Evolutionary conservation across 2,888 invertebrate genomes (phyloP), one percentile per base, ranked within the genome.

Genomic region (Julus scandinavius): DNA sequence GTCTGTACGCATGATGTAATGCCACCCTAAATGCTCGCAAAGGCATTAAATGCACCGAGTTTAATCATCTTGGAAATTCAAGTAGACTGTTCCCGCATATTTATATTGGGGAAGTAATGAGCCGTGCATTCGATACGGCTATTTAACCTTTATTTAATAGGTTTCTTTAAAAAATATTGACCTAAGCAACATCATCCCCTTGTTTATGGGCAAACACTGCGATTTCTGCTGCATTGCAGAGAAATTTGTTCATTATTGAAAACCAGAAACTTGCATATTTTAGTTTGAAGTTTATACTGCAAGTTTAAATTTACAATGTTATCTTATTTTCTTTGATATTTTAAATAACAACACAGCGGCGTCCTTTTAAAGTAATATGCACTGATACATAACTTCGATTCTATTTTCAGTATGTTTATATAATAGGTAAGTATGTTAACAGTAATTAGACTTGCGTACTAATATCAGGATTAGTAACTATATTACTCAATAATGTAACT

Each of bases 21-120:
- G 15, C 80, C 80, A 38, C 80, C 38, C 80, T 40, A 38, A 80
- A 80, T 80, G 80, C 80, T 80, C 80, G 80, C 80, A 11, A 80
- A 80, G 80, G 80, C 80, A 80, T 38, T 38, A 80, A 38, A 80
- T 38, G 80, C 80, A 38, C 38, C 3, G 29, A 13, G 38, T 15
- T 80, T 40, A 80, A 80, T 80, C 80, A 80, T 80, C 80, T 80
- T 80, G 80, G 80, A 80, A 15, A 80, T 80, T 80, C 80, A 38
- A 80, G 80, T 80, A 38, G 80, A 80, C 80, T 80, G 80, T 13
- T 29, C 38, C 80, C 38, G 80, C 29, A 38, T 80, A 80, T 80
- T 80, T 80, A 80, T 80, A 80, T 80, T 80, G 38, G 15, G 38
- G 3, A 80, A 13, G 80, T 15, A 38, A 80, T 80, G 80, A 80